Conservation (phyloP, 2,797 vertebrate species). For the Gymnothorax reevesii region DNA sequence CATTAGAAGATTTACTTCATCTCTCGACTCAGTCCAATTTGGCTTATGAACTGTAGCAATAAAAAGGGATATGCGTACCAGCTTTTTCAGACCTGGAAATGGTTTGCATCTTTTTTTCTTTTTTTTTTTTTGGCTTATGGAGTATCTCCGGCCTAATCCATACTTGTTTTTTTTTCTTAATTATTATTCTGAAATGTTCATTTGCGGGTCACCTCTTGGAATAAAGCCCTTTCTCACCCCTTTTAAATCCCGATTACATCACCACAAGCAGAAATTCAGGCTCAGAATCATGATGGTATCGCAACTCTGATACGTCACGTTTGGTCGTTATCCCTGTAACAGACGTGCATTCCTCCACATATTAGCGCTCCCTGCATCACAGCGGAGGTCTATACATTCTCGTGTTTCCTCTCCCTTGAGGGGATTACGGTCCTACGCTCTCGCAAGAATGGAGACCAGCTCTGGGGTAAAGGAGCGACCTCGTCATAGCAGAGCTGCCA, state of each 20-base stretch:
- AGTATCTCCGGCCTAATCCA: background rate
- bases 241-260: background rate
- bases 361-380: background rate
- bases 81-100: background rate
- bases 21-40: conserved; percentile 1
- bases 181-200: background rate
- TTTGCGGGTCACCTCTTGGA: background rate
- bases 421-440: background rate
- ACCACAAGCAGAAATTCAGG: background rate
- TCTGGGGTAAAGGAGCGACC: conserved; percentile 31
- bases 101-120: background rate
- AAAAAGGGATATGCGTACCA: background rate
- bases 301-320: background rate
- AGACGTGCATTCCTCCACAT: conserved; percentile 5
- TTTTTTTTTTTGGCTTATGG: conserved; percentile 7
- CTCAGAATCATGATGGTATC: background rate
- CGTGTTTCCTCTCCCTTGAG: background rate
- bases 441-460: conserved; percentile 36
- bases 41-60: background rate
- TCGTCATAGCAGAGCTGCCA: conserved; percentile 42
- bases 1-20: conserved; percentile 5
- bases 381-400: background rate
- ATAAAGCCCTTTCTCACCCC: background rate
- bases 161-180: background rate
- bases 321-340: background rate